A percentile compares a stretch with the other conserved stretches of the same genome.
Conservation (phyloP, 2,888 invertebrate genomes). For the Lomographa bimaculata region DNA sequence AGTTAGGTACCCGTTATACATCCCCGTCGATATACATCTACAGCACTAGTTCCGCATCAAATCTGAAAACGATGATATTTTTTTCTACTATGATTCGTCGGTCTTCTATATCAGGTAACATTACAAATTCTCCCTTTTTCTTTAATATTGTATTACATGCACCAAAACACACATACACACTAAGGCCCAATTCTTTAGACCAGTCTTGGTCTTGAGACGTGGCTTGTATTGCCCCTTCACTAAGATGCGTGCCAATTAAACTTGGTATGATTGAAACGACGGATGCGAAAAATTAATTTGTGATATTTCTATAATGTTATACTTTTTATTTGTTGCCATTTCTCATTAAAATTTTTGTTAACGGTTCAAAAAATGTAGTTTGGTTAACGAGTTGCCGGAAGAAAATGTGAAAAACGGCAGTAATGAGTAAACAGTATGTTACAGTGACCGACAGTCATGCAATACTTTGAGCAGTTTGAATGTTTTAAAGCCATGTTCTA, state of each 20-base stretch:
- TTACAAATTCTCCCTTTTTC: no score
- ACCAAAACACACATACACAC: no score
- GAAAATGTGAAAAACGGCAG: not conserved
- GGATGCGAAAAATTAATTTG: constrained; percentile 44
- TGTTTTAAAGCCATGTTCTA: constrained; percentile 40
- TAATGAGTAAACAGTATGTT: no score
- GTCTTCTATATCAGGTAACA: no score
- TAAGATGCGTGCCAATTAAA: constrained; percentile 52
- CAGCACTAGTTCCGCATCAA: no score
- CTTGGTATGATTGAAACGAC: constrained; percentile 53
- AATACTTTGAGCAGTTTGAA: no score
- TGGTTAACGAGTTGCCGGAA: constrained; percentile 2
- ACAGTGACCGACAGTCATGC: no score
- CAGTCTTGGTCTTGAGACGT: not conserved
- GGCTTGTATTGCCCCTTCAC: constrained; percentile 21
- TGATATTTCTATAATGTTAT: constrained; percentile 30
- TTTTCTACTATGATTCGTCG: no score
- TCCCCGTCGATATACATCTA: no score
- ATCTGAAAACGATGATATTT: no score
- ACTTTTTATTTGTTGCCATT: constrained; percentile 20
- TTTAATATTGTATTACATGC: no score
- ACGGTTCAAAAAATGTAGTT: constrained; percentile 12
- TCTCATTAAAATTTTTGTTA: constrained; percentile 28
- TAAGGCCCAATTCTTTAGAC: constrained; percentile 7
- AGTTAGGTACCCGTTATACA: no score